Conservation (phyloP, 2,797 vertebrate genomes). For the Rhabdophis nuchalis region DNA sequence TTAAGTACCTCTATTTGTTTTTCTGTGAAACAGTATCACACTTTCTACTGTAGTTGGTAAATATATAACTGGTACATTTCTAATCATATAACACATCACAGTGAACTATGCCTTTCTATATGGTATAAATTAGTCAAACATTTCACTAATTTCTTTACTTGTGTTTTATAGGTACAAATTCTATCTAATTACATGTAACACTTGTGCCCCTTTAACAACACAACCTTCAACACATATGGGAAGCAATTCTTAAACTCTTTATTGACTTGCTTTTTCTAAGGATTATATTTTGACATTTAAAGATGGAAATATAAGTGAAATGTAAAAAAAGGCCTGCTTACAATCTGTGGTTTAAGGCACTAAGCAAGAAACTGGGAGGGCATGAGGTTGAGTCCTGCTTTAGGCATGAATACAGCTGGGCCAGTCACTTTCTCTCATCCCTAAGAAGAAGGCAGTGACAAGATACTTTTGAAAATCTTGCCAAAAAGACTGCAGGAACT, state of each 20-base stretch:
- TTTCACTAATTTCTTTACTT: slow-evolving; percentile 12
- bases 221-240: not conserved
- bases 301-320: not conserved
- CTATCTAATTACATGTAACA: not conserved
- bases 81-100: not conserved
- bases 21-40: not conserved
- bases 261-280: not conserved
- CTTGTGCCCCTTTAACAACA: not conserved
- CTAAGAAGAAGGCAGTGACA: not conserved
- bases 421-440: not conserved
- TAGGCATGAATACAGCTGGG: not conserved
- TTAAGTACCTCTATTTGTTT: not conserved
- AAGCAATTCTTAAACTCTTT: not conserved
- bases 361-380: not conserved
- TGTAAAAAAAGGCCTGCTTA: not conserved
- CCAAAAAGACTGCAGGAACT: not conserved
- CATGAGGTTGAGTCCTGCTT: not conserved
- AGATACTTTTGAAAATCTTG: not conserved
- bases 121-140: slow-evolving; percentile 16
- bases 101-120: slow-evolving; percentile 10
- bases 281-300: not conserved
- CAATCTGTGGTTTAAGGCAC: not conserved
- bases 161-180: not conserved
- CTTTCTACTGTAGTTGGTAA: not conserved
- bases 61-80: slow-evolving; percentile 18